phyloP scores from a whole-genome alignment of 1,140 invertebrate genomes.

The Drosophila bocki region DNA sequence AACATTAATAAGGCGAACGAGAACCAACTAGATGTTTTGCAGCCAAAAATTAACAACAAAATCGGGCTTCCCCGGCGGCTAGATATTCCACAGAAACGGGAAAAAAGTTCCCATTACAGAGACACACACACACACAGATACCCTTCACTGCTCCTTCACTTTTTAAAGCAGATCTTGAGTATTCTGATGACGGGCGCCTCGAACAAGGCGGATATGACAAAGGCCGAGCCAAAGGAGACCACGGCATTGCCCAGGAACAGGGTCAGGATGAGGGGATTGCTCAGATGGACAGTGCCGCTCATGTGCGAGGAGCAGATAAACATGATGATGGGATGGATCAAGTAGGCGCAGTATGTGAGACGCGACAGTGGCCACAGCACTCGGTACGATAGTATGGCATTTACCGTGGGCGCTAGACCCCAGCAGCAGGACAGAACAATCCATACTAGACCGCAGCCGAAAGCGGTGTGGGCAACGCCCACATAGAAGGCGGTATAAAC shows the following conservation, averaged over 20 bases:
- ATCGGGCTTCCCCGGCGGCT: constrained; percentile 15
- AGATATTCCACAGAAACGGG: constrained; percentile 17
- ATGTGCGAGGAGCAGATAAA: constrained; percentile 90
- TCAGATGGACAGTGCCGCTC: constrained; percentile 91
- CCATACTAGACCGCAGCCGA: constrained; percentile 92
- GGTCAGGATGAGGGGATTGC: constrained; percentile 90
- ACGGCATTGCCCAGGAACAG: constrained; percentile 92
- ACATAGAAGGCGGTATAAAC: constrained; percentile 89
- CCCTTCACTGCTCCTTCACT: constrained; percentile 22
- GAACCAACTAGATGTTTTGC: constrained; percentile 24
- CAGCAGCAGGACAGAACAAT: constrained; percentile 92
- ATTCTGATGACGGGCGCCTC: constrained; percentile 92
- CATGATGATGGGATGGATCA: constrained; percentile 95
- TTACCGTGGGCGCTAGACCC: constrained; percentile 90
- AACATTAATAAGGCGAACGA: constrained; percentile 1
- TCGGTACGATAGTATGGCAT: constrained; percentile 91
- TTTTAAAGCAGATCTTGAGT: constrained; percentile 88
- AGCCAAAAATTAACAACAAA: constrained; percentile 32
- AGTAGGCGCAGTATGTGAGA: constrained; percentile 95
- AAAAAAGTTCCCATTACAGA: not conserved
- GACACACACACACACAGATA: too few species aligned
- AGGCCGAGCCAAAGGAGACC: constrained; percentile 91
- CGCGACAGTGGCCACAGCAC: constrained; percentile 93
- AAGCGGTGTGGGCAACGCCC: constrained; percentile 88
- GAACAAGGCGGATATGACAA: constrained; percentile 91